Evolutionary conservation across 2,113 vertebrate species (phyloP), one percentile per base, ranked within the genome.

Genomic region (Crotalus tigris): DNA sequence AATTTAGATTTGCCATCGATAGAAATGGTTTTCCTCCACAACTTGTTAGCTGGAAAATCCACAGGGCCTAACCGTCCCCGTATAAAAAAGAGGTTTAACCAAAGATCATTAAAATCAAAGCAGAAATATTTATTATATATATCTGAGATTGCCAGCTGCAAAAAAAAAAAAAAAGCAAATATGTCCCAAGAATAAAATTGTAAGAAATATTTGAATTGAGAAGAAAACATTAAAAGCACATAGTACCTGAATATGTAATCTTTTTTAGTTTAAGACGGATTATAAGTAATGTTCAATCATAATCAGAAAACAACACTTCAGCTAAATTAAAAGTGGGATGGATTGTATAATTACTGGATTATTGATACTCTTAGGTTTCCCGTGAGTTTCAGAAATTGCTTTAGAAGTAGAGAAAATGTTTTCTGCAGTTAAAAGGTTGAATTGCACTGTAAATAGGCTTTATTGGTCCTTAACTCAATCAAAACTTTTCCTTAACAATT

Each of bases 11-110:
- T 15, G 92, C 3, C 46, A 88, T 3, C 33, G 64, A 58, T 7
- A 75, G 2, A 87, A 93, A n/a, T 3, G 86, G 61, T 90, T 94
- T 94, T 85, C 11, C 23, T 85, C 91, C 59, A 23, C 59, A 5
- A 0, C 11, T 85, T 29, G 55, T 89, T 57, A 2, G 23, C 81
- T 93, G 13, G 92, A 89, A 12, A 94, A 17, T 1, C 46, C 0
- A n/a, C 0, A 0, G 91, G 46, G 92, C 92, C 93, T 94, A 88
- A 39, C 85, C 89, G 49, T 21, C 5, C 5, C 2, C 46, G 0
- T 29, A 15, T 91, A 44, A n/a, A 19, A 86, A 23, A 26, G 94
- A 90, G 21, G n/a, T 55, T 91, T 39, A 24, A 26, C 61, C 54
- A n/a, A 81, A 91, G 8, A 54, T 2, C 29, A 39, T 54, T n/a